Evolutionary conservation across 2,888 invertebrate species (phyloP).

Genomic region (Ornithoptera alexandrae): DNA sequence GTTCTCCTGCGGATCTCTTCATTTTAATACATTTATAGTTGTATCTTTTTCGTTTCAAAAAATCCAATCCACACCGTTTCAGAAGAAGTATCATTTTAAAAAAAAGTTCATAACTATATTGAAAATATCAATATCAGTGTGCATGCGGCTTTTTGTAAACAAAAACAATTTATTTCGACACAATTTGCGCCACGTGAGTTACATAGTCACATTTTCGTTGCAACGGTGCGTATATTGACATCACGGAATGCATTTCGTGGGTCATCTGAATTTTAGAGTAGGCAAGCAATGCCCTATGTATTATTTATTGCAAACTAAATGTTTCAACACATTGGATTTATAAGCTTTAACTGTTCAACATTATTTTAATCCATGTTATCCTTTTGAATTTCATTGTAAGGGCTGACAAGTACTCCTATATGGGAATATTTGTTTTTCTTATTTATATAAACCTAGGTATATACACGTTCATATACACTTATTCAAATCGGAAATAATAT

Average conservation of each 20-base stretch:
- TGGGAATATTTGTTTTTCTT: not conserved
- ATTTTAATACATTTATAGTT: no score
- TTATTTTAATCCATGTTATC: not conserved
- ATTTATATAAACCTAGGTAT: no score
- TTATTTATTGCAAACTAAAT: constrained; percentile 13
- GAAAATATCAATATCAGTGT: not conserved
- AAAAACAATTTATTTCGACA: not conserved
- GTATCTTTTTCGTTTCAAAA: no score
- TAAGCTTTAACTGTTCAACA: constrained; percentile 11
- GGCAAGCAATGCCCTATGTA: constrained; percentile 11
- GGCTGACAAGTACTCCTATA: not conserved
- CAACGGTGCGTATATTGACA: constrained; percentile 8
- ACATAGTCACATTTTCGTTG: constrained; percentile 4
- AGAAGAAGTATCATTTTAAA: no score
- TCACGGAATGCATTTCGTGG: constrained; percentile 11
- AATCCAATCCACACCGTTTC: no score
- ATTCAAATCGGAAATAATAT: no score
- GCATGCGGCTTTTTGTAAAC: not conserved
- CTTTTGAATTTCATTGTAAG: not conserved
- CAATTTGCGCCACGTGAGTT: constrained; percentile 11
- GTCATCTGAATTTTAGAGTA: constrained; percentile 17
- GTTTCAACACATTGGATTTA: constrained; percentile 9
- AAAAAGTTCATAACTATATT: not conserved
- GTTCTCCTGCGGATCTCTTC: no score
- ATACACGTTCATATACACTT: no score